Evolutionary conservation across 2,888 invertebrate genomes (phyloP).

Genomic region (Epirrhoe tristata): DNA sequence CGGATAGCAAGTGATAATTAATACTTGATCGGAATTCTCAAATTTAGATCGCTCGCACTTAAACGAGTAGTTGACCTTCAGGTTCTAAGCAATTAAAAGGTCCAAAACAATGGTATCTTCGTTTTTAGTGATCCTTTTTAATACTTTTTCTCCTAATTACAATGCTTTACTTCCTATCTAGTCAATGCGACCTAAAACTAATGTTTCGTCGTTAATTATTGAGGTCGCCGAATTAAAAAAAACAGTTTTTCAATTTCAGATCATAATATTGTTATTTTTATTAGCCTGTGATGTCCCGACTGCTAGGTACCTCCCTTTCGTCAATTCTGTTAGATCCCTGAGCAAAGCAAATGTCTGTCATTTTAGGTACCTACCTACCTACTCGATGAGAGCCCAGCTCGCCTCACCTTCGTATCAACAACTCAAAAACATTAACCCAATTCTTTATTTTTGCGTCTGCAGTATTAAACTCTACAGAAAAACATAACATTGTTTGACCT

Average conservation of each 20-base stretch:
- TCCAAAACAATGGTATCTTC: not conserved
- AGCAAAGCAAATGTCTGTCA: too few species aligned
- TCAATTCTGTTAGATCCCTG: not conserved
- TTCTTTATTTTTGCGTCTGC: conserved; percentile 11
- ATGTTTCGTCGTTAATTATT: too few species aligned
- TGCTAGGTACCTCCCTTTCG: not conserved
- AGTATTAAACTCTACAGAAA: not conserved
- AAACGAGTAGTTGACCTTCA: not conserved
- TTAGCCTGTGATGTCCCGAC: not conserved
- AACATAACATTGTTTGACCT: conserved; percentile 3
- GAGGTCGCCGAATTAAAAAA: not conserved
- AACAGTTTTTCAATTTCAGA: too few species aligned
- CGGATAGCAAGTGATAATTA: too few species aligned
- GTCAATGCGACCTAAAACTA: not conserved
- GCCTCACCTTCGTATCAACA: too few species aligned
- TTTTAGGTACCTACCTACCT: too few species aligned
- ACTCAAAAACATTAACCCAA: conserved; percentile 17
- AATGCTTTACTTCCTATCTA: not conserved
- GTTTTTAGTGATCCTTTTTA: not conserved
- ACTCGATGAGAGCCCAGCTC: too few species aligned
- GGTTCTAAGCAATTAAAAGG: too few species aligned
- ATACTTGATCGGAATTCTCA: too few species aligned
- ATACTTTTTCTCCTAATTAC: not conserved
- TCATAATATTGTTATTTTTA: too few species aligned
- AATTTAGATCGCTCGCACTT: too few species aligned